A percentile compares a stretch with the other conserved stretches of the same genome.
Evolutionary conservation across 2,797 vertebrate genomes (phyloP).

Genomic region (Pseudomugil tenellus): DNA sequence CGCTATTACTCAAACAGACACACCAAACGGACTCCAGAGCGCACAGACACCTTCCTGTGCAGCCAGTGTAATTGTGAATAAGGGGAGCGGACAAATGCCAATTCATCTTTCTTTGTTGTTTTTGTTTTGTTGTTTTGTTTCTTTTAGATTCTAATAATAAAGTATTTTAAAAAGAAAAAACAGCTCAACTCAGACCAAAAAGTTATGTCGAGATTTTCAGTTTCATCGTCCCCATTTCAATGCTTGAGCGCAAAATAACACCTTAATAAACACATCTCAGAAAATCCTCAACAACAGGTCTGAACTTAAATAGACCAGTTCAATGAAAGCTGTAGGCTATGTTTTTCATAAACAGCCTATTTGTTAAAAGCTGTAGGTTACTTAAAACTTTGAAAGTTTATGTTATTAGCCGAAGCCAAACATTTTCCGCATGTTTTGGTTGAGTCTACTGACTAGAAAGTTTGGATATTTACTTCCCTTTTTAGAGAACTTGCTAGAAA

Average conservation of each 20-base stretch:
- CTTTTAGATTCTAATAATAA: background rate
- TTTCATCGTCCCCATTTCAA: background rate
- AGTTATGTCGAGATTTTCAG: background rate
- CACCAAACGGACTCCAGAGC: slow-evolving; percentile 26
- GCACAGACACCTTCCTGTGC: slow-evolving; percentile 43
- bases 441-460: too few relatives aligned
- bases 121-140: background rate
- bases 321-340: too few relatives aligned
- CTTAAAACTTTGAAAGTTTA: too few relatives aligned
- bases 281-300: background rate
- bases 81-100: background rate
- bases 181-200: background rate
- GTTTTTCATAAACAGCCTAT: background rate
- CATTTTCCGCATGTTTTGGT: background rate
- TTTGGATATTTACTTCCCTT: too few relatives aligned
- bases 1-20: slow-evolving; percentile 67
- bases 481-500: too few relatives aligned
- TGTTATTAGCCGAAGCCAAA: background rate
- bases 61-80: slow-evolving; percentile 20
- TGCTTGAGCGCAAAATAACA: too few relatives aligned
- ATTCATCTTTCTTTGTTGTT: background rate
- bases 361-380: background rate
- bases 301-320: background rate
- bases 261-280: background rate
- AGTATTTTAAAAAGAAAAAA: background rate